phyloP scores from a whole-genome alignment of 2,888 invertebrate species.

The Caenorhabditis sulstoni region DNA sequence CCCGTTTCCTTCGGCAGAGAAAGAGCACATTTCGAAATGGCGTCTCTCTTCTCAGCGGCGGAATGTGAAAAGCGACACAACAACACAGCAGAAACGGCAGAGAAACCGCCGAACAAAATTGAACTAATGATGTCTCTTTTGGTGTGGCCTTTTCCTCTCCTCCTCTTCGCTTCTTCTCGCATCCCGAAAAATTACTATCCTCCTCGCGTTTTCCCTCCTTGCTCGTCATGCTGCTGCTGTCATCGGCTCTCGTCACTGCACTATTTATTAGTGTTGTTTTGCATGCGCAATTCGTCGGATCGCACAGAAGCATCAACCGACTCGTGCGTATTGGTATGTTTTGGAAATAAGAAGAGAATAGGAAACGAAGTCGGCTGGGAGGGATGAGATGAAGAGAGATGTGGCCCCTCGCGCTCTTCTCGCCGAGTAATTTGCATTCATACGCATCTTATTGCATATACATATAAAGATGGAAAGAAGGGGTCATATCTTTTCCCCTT shows the following conservation, averaged over 20 bases:
- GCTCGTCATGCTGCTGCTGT: neutral
- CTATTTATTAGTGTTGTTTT: conserved; percentile 39
- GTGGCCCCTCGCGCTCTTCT: neutral
- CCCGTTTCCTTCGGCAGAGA: no score
- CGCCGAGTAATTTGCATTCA: conserved; percentile 55
- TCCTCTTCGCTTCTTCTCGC: neutral
- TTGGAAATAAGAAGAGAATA: conserved; percentile 1
- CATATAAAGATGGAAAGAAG: conserved; percentile 23
- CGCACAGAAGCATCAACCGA: no score
- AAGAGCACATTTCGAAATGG: conserved; percentile 12
- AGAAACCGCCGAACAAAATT: conserved; percentile 35
- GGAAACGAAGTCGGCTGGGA: neutral
- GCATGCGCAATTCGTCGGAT: no score
- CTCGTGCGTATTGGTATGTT: conserved; percentile 28
- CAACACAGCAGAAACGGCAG: neutral
- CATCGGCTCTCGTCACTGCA: neutral
- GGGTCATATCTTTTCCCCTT: conserved; percentile 40
- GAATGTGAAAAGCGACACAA: neutral
- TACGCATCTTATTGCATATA: conserved; percentile 55
- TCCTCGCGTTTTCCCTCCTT: neutral
- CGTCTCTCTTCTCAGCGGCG: neutral
- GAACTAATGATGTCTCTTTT: conserved; percentile 62
- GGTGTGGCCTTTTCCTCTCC: conserved; percentile 16
- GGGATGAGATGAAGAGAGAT: conserved; percentile 17
- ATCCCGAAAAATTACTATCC: no score